phyloP scores from a whole-genome alignment of 2,113 vertebrate genomes.

The Strix uralensis region DNA sequence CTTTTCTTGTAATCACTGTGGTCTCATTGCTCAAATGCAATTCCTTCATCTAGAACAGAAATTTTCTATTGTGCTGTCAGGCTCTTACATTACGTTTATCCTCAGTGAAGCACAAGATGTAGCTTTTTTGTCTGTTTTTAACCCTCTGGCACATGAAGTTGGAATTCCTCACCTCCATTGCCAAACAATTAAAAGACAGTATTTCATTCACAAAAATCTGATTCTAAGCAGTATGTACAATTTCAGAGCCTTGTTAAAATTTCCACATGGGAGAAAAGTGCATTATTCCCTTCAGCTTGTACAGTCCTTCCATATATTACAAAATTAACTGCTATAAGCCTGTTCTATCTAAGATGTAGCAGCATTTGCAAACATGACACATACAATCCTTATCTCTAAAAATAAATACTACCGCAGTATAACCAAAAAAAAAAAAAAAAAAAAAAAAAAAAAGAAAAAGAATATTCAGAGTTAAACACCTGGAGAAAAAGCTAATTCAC shows the following conservation, averaged over 20 bases:
- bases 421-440: constrained; percentile 54
- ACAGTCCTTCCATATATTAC: constrained; percentile 74
- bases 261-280: constrained; percentile 73
- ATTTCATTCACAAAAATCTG: constrained; percentile 62
- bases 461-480: constrained; percentile 67
- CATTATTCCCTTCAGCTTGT: constrained; percentile 72
- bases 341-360: constrained; percentile 68
- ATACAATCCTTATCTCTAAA: constrained; percentile 76
- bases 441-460: neutral
- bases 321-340: constrained; percentile 71
- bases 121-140: constrained; percentile 17
- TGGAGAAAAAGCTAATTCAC: constrained; percentile 72
- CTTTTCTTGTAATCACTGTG: constrained; percentile 45
- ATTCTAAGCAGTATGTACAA: constrained; percentile 58
- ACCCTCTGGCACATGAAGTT: constrained; percentile 49
- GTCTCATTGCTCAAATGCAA: constrained; percentile 29
- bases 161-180: constrained; percentile 40
- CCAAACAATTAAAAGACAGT: constrained; percentile 62
- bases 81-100: neutral
- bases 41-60: constrained; percentile 36
- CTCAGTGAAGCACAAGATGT: constrained; percentile 22
- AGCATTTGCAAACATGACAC: constrained; percentile 77
- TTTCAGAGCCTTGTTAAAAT: constrained; percentile 70
- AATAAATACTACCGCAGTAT: constrained; percentile 82
- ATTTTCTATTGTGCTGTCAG: neutral